Evolutionary conservation across 2,797 vertebrate species (phyloP).

Genomic region (Smutsia temminckii): DNA sequence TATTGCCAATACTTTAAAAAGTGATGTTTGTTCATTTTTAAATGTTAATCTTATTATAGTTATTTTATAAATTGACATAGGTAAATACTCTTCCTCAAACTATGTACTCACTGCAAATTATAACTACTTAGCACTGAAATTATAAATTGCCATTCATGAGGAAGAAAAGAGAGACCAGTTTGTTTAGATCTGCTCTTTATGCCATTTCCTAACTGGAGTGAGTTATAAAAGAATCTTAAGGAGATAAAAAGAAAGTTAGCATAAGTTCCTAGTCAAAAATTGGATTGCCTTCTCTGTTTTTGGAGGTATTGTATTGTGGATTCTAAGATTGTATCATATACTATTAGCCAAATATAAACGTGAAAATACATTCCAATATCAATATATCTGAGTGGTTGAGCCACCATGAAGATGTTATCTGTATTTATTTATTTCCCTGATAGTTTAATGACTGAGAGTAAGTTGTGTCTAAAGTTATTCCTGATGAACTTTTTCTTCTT

Average conservation of each 20-base stretch:
- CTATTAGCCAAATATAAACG: neutral
- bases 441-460: slow-evolving; percentile 10
- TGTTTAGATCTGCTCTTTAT: neutral
- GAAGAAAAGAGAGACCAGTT: neutral
- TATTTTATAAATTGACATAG: neutral
- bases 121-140: neutral
- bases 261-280: neutral
- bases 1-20: neutral
- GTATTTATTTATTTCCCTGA: neutral
- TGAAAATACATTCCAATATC: neutral
- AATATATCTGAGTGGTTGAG: neutral
- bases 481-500: neutral
- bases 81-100: neutral
- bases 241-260: neutral
- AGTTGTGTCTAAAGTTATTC: neutral
- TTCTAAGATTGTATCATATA: neutral
- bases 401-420: neutral
- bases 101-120: neutral
- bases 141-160: neutral
- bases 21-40: neutral
- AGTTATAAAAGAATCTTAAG: neutral
- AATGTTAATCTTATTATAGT: neutral
- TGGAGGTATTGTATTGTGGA: neutral
- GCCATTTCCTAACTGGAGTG: neutral
- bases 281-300: neutral